A percentile compares a stretch with the other conserved stretches of the same genome.
Evolutionary conservation across 2,113 vertebrate species (phyloP).

Genomic region (Barbus barbus): DNA sequence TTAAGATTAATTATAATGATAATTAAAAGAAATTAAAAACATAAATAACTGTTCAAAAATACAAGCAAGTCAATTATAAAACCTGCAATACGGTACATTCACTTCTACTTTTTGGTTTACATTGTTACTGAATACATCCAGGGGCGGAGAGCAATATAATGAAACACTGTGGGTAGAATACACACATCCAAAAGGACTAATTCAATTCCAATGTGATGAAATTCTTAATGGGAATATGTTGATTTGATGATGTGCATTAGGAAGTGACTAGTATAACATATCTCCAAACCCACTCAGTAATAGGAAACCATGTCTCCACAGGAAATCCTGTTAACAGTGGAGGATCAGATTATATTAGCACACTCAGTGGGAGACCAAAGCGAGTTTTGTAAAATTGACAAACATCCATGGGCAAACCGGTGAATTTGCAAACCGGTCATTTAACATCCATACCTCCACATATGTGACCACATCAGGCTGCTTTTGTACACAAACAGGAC

Average conservation of each 20-base stretch:
- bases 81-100: background rate
- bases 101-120: background rate
- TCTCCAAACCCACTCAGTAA: background rate
- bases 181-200: background rate
- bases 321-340: slow-evolving; percentile 14
- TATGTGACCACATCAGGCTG: background rate
- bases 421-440: too few relatives aligned
- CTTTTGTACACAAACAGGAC: slow-evolving; percentile 4
- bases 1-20: background rate
- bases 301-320: slow-evolving; percentile 10
- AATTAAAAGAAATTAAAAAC: background rate
- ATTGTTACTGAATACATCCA: background rate
- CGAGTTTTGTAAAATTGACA: background rate
- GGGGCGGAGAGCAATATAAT: background rate
- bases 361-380: background rate
- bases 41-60: background rate
- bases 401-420: background rate
- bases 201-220: background rate
- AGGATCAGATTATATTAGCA: slow-evolving; percentile 9
- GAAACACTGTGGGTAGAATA: background rate
- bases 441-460: background rate
- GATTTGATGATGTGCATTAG: slow-evolving; percentile 3
- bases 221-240: background rate
- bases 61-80: background rate
- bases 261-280: background rate